Evolutionary conservation across 2,888 invertebrate species (phyloP), one percentile per base, ranked within the genome.

Genomic region (Seladonia tumulorum): DNA sequence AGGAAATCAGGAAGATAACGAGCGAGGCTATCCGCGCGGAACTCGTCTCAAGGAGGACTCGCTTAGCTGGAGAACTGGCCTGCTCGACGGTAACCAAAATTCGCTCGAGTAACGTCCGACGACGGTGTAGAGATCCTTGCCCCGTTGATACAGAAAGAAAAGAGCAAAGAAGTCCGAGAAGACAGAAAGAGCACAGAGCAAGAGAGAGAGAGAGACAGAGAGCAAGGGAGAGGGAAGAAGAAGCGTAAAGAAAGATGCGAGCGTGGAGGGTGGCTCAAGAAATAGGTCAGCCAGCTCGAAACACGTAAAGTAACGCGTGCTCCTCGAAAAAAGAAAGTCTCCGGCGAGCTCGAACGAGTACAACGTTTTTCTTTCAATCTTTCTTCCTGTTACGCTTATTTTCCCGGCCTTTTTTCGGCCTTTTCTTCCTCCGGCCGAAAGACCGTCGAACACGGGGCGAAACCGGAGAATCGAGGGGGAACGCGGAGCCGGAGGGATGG

Each of bases 251-350:
- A 22, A 22, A 42, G 66, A 79, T 53, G 35, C 29, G n/a, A 1
- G 45, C 22, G 35, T 25, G 18, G n/a, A 45, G 16, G n/a, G 45
- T 22, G 22, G 29, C 14, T 18, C 0, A 22, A 25, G 45, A 82
- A 82, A 78, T 73, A 68, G 82, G 79, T 79, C 79, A 82, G 57
- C 45, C 53, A 63, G 47, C 49, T 42, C 66, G 49, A 74, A 39
- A 57, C 39, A 49, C 42, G 45, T 22, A n/a, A 66, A 66, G 68
- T 66, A 45, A 68, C 75, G 68, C 22, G 68, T 57, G 53, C 29
- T 68, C 2, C 42, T 22, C 16, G n/a, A 39, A 47, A 42, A 45
- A 63, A 53, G n/a, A 53, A 49, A 53, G 42, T 63, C 71, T 42
- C 39, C n/a, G 66, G 22, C 22, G 18, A 68, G 66, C 29, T 22